Evolutionary conservation across 2,797 vertebrate species (phyloP), one percentile per base, ranked within the genome.

Genomic region (Schizopygopsis malacanthus): DNA sequence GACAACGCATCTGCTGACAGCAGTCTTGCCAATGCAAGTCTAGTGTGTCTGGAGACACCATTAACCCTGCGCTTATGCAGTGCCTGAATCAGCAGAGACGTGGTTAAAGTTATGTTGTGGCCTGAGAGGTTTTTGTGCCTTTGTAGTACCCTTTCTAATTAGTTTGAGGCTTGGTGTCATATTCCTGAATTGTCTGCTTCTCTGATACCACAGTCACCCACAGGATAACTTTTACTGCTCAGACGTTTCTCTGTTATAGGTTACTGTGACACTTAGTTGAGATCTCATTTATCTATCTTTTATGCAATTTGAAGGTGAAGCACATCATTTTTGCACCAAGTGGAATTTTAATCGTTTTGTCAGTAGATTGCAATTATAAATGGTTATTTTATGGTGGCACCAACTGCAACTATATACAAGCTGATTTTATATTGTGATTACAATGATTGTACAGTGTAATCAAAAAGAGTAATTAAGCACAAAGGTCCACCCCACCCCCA

Each of bases 111-210:
- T 85, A 45, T 8, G 41, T 41, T 83, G 28, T 65, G 70, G 15
- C 28, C 28, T 50, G 6, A 16, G 54, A 54, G 52, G 56, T 75
- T 86, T 78, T 77, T 61, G 67, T 25, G 25, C 59, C 16, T 37
- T 61, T 88, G 67, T 39, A 61, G 69, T 47, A 72, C 56, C 76
- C 45, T 85, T 67, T 25, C 72, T 87, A 88, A 88, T 88, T 88
- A 77, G 52, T 90, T 88, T 85, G 56, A 87, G 67, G 52, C 52
- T 70, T 65, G 69, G 81, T 86, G 86, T 86, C 59, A 59, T 87
- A 79, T 88, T 90, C 81, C 80, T 67, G 76, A n/a, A 12, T 47
- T 25, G 28, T 75, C 78, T 79, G 67, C 71, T 56, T 22, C 82
- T 79, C 25, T 88, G 70, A 18, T 80, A 54, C 59, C 47, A 80